These are phyloP conservation scores for Chalcis sispes DNA, from an alignment of 2,888 invertebrate species.

Conservation along the genomic window DNA sequence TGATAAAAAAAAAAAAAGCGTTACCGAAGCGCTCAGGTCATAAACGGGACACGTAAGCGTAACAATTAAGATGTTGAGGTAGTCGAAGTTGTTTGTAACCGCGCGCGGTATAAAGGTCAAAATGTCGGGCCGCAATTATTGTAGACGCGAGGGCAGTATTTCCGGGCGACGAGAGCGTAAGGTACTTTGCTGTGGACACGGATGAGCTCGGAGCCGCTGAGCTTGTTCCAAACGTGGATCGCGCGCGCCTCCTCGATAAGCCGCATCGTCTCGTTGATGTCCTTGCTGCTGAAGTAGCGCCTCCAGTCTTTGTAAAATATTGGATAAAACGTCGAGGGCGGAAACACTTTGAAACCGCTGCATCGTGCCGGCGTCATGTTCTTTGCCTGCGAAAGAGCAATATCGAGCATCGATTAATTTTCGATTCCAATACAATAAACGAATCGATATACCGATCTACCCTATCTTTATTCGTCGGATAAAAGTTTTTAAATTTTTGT, in stretches of 20 bases:
- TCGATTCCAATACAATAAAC: no score
- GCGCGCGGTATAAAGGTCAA: no score
- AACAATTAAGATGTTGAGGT: no score
- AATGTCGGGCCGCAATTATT: conserved; percentile 67
- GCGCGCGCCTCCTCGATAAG: conserved; percentile 75
- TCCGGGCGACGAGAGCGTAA: conserved; percentile 77
- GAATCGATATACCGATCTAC: no score
- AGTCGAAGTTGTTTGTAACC: no score
- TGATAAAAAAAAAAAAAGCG: no score
- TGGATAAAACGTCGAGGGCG: conserved; percentile 82
- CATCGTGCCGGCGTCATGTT: conserved; percentile 79
- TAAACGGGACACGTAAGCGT: no score
- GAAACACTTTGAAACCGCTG: conserved; percentile 81
- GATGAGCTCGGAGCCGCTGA: conserved; percentile 75
- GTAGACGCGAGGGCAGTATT: conserved; percentile 78
- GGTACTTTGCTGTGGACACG: conserved; percentile 76
- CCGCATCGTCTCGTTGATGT: conserved; percentile 73
- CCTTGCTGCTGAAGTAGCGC: conserved; percentile 79
- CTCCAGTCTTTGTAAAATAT: conserved; percentile 81
- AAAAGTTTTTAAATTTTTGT: no score
- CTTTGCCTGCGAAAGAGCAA: conserved; percentile 74
- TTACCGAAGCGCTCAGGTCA: no score
- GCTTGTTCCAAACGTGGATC: conserved; percentile 80
- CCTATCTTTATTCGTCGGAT: no score
- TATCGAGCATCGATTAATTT: no score